phyloP scores from a whole-genome alignment of 2,797 vertebrate genomes.

The Manis javanica region DNA sequence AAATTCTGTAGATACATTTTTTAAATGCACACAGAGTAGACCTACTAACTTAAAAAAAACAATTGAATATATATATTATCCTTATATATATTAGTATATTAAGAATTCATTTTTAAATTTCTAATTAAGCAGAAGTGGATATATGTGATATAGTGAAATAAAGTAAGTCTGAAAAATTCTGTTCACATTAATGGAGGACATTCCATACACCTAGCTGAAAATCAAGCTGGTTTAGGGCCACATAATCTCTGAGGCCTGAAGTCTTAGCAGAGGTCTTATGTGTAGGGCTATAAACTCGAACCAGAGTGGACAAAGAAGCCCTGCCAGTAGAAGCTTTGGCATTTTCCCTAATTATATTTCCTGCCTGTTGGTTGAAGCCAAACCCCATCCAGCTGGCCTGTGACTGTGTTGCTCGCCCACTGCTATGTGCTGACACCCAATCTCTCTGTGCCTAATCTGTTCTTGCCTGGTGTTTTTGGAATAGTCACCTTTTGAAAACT shows the following conservation, averaged over 20 bases:
- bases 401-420: background rate
- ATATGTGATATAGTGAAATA: background rate
- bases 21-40: background rate
- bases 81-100: background rate
- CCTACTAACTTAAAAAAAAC: background rate
- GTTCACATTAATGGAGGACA: background rate
- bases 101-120: background rate
- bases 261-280: background rate
- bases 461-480: background rate
- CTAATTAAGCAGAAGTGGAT: background rate
- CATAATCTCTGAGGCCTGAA: background rate
- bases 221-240: background rate
- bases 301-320: background rate
- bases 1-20: background rate
- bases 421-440: accelerated
- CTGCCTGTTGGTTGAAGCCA: background rate
- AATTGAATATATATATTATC: background rate
- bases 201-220: background rate
- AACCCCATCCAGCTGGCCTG: background rate
- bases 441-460: background rate
- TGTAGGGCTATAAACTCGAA: background rate
- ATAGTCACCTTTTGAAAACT: background rate
- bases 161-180: background rate
- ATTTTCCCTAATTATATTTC: background rate
- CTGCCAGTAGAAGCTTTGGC: background rate